These are phyloP conservation scores for Terrapene triunguis DNA, from an alignment of 2,113 vertebrate species.

Conservation along the genomic window DNA sequence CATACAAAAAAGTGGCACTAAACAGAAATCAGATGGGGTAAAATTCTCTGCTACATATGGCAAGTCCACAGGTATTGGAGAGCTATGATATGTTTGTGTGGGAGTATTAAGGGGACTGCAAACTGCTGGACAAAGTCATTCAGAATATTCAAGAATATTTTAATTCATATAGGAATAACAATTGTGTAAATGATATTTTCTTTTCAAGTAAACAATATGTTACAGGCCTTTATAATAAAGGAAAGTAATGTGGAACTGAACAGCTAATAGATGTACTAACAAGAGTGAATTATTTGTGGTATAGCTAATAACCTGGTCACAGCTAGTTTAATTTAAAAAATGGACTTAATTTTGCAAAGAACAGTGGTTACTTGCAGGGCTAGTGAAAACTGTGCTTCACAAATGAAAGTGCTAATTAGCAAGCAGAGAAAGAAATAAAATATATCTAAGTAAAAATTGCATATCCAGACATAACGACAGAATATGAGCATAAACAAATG, in stretches of 20 bases:
- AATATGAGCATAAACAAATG: constrained; percentile 21
- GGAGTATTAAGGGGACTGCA: background rate
- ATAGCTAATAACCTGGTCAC: constrained; percentile 25
- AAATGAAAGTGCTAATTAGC: constrained; percentile 14
- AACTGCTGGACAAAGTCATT: constrained; percentile 48
- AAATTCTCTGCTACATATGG: constrained; percentile 2
- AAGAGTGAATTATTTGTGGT: constrained; percentile 41
- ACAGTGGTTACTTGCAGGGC: background rate
- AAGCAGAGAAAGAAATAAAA: constrained; percentile 24
- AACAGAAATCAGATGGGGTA: constrained; percentile 6
- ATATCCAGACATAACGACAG: constrained; percentile 20
- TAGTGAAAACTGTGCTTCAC: constrained; percentile 46
- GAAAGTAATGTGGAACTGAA: constrained; percentile 33
- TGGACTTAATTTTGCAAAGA: constrained; percentile 10
- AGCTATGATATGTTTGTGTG: background rate
- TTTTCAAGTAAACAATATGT: constrained; percentile 45
- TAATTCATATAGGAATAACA: constrained; percentile 37
- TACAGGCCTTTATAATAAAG: constrained; percentile 49
- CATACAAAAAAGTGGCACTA: background rate
- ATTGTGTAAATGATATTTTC: constrained; percentile 60
- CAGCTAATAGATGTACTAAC: constrained; percentile 5
- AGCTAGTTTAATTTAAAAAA: constrained; percentile 33
- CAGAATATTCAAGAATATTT: constrained; percentile 34
- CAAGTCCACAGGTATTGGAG: constrained; percentile 21
- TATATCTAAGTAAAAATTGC: constrained; percentile 35